Evolutionary conservation across 2,113 vertebrate species (phyloP), one percentile per base, ranked within the genome.

Genomic region (Nerophis lumbriciformis): DNA sequence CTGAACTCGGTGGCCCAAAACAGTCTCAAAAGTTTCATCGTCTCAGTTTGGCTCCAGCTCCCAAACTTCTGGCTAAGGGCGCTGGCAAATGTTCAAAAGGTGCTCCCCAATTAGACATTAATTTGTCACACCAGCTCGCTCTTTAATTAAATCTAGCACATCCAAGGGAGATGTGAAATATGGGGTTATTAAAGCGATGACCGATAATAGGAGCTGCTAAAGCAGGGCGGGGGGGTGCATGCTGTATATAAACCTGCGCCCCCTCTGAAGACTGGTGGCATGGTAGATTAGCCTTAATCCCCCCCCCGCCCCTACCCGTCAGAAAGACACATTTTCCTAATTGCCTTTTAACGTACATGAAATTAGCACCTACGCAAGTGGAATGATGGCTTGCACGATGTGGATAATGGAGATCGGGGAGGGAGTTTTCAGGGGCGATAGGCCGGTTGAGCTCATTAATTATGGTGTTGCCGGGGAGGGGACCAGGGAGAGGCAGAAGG

Each of bases 71-170:
- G 56, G 59, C 76, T 42, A 51, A 65, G 77, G 68, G 67, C 78
- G 79, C 38, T 68, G 74, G 61, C 59, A 48, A 72, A 79, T 61
- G 68, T 82, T 76, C 59, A 77, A 82, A 78, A 89, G 84, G 85
- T 88, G 81, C 69, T 87, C 82, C 87, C 79, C 84, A 90, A 90
- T 88, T 90, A 87, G 63, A 50, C 68, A 67, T 81, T 83, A 79
- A 89, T 90, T 90, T 61, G 77, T 89, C 86, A 88, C 78, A 80
- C 86, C 71, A 81, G 75, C 75, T 81, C 66, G 54, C 75, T 82
- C 81, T 87, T 88, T 90, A 90, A 90, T 92, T 90, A 90, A 88
- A 88, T 85, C 79, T 73, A 87, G 78, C 87, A 83, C 83, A 84
- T 88, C 77, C 78, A 81, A 76, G 79, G 75, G 77, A 81, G 81